Conservation (phyloP, 2,888 invertebrate genomes). For the Argyresthia goedartella region DNA sequence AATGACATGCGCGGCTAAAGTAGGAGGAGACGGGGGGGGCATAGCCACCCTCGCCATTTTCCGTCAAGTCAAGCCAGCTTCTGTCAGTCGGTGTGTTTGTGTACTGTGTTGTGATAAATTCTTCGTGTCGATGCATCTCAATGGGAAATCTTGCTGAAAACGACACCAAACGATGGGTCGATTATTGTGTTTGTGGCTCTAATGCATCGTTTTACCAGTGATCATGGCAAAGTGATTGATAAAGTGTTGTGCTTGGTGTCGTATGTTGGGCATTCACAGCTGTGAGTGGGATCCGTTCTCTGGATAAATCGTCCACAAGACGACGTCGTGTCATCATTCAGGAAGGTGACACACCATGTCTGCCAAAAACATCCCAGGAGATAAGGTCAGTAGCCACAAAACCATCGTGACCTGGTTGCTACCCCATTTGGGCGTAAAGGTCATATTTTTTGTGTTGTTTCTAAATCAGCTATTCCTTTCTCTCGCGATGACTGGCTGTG, state of each 20-base stretch:
- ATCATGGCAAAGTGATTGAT: conserved; percentile 68
- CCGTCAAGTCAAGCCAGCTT: conserved; percentile 67
- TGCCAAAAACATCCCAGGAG: conserved; percentile 85
- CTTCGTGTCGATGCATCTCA: conserved; percentile 65
- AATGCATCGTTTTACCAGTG: conserved; percentile 61
- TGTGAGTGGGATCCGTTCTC: conserved; percentile 63
- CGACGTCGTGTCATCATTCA: conserved; percentile 56
- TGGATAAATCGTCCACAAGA: conserved; percentile 64
- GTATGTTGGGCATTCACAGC: conserved; percentile 64
- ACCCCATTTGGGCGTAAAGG: conserved; percentile 30
- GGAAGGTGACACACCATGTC: conserved; percentile 74
- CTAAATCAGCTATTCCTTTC: conserved; percentile 37
- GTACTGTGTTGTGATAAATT: conserved; percentile 69
- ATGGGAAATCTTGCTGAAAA: conserved; percentile 67
- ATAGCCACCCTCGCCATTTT: conserved; percentile 58
- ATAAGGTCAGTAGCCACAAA: conserved; percentile 77
- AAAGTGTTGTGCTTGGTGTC: conserved; percentile 67
- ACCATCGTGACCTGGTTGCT: conserved; percentile 38
- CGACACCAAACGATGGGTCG: conserved; percentile 65
- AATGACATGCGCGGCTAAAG: conserved; percentile 46
- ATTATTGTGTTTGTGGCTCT: conserved; percentile 64
- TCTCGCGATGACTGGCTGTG: conserved; percentile 21
- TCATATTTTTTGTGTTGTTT: conserved; percentile 42
- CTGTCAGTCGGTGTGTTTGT: conserved; percentile 70
- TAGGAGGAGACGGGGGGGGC: conserved; percentile 29